A percentile compares a stretch with the other conserved stretches of the same genome.
Evolutionary conservation across 2,113 vertebrate species (phyloP).

Genomic region (Chaetodon auriga): DNA sequence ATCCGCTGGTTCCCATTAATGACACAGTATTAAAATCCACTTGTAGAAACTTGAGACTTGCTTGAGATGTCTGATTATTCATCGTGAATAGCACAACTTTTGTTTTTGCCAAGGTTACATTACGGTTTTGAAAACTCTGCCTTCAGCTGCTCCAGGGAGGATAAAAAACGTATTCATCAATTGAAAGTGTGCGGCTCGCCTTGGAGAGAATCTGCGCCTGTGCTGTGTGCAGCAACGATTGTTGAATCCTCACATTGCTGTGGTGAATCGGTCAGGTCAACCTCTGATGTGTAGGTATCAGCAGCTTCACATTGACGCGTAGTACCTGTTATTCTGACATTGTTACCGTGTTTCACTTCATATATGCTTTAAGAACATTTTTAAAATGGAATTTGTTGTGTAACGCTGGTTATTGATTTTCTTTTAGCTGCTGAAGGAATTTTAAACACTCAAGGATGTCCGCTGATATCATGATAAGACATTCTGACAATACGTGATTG

Average conservation of each 20-base stretch:
- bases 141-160: background rate
- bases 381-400: background rate
- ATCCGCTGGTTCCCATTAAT: background rate
- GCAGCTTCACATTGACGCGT: background rate
- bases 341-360: conserved; percentile 9
- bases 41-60: conserved; percentile 11
- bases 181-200: background rate
- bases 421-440: background rate
- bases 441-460: conserved; percentile 13
- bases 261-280: background rate
- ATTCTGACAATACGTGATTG: background rate
- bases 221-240: background rate
- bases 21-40: background rate
- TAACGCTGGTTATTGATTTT: background rate
- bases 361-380: conserved; percentile 4
- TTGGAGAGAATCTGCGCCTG: background rate
- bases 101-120: conserved; percentile 36
- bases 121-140: conserved; percentile 10
- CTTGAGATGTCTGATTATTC: conserved; percentile 2
- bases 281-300: background rate
- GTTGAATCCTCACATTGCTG: background rate
- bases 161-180: background rate
- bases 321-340: background rate
- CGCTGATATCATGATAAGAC: background rate
- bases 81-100: background rate